A percentile compares a stretch with the other conserved stretches of the same genome.
These are phyloP conservation scores for Ryuthela nishihirai DNA, from an alignment of 2,888 invertebrate genomes.

Conservation along the genomic window DNA sequence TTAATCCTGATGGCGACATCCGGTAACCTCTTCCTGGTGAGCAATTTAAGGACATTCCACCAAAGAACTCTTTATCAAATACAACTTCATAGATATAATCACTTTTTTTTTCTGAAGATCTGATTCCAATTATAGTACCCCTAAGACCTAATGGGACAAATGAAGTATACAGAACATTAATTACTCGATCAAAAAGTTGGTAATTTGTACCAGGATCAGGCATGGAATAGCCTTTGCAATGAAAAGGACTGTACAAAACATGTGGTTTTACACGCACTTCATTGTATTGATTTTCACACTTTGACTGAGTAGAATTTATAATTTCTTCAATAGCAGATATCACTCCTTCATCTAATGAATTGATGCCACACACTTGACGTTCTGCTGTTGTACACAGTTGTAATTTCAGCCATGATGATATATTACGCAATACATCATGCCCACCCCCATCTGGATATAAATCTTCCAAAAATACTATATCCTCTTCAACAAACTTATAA, in stretches of 20 bases:
- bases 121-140: conserved; percentile 75
- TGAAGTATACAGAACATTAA: conserved; percentile 68
- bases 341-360: conserved; percentile 65
- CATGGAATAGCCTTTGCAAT: conserved; percentile 52
- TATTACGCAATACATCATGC: conserved; percentile 47
- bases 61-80: conserved; percentile 72
- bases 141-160: conserved; percentile 75
- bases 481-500: conserved; percentile 23
- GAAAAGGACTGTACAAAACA: conserved; percentile 32
- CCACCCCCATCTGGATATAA: conserved; percentile 30
- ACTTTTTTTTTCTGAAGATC: conserved; percentile 56
- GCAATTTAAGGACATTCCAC: conserved; percentile 54
- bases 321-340: conserved; percentile 57
- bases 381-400: conserved; percentile 63
- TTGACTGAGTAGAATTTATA: conserved; percentile 48
- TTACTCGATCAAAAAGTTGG: conserved; percentile 75
- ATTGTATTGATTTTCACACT: conserved; percentile 12
- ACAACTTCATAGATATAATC: conserved; percentile 69
- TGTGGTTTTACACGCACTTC: conserved; percentile 13
- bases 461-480: conserved; percentile 30
- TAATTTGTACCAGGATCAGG: conserved; percentile 67
- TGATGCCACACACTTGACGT: conserved; percentile 65
- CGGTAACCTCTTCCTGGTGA: conserved; percentile 45
- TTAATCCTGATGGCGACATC: conserved; percentile 48
- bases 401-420: conserved; percentile 65